phyloP scores from a whole-genome alignment of 2,113 vertebrate genomes.

The Ammospiza caudacuta region DNA sequence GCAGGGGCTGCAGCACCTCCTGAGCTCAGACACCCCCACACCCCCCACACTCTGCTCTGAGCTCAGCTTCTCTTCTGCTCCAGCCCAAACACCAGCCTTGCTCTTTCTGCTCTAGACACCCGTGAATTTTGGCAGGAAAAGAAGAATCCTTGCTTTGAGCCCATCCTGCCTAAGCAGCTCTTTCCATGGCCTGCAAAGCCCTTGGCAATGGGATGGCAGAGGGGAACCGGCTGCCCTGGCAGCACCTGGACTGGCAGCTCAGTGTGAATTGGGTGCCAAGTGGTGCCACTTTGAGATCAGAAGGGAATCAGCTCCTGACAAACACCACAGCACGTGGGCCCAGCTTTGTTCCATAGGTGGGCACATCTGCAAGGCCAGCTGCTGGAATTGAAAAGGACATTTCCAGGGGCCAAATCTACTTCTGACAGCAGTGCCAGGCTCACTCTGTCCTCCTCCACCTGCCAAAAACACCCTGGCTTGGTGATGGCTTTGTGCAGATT shows the following conservation, averaged over 20 bases:
- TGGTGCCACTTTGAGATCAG: accelerated
- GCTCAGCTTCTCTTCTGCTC: background rate
- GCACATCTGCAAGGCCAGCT: background rate
- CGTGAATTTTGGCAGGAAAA: background rate
- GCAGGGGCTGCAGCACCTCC: background rate
- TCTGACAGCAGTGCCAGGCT: background rate
- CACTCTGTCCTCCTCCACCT: background rate
- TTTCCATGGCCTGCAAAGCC: background rate
- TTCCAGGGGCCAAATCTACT: background rate
- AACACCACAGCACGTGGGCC: background rate
- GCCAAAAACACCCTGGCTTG: background rate
- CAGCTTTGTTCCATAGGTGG: background rate
- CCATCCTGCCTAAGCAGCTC: background rate
- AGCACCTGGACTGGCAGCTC: background rate
- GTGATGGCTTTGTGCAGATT: background rate
- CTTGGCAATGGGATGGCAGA: background rate
- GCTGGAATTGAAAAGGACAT: background rate
- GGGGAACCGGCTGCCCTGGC: background rate
- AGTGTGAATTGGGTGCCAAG: background rate
- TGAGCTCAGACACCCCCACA: background rate
- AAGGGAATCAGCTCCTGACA: background rate
- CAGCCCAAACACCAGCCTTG: background rate
- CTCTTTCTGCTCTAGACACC: background rate
- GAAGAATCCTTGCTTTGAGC: background rate
- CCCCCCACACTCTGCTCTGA: too few species aligned